A percentile compares a stretch with the other conserved stretches of the same genome.
phyloP scores from a whole-genome alignment of 2,888 invertebrate species.

The Dascillus cervinus region DNA sequence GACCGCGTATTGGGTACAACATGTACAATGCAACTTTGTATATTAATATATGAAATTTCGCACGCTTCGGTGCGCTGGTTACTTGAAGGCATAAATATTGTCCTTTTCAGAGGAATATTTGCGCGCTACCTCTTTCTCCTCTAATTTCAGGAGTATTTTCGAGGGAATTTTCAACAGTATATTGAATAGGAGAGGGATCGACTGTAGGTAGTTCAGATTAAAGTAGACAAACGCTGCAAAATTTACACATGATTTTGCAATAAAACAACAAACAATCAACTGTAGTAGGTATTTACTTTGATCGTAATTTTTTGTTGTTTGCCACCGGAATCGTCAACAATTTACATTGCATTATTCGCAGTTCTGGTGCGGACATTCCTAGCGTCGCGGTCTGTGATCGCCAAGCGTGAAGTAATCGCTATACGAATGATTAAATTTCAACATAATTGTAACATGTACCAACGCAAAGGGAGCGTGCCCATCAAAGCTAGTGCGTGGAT shows the following conservation, averaged over 20 bases:
- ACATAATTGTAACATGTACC: slow-evolving; percentile 42
- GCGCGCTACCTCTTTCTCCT: no score
- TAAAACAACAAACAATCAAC: slow-evolving; percentile 32
- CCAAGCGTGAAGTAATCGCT: slow-evolving; percentile 41
- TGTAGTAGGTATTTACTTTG: slow-evolving; percentile 17
- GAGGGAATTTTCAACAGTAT: no score
- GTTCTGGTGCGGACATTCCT: slow-evolving; percentile 43
- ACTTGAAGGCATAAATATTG: slow-evolving; percentile 35
- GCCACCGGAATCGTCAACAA: slow-evolving; percentile 42
- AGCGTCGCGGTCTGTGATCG: slow-evolving; percentile 43
- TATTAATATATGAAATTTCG: slow-evolving; percentile 38
- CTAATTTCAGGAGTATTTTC: no score
- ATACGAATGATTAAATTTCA: slow-evolving; percentile 45
- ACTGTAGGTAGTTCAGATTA: no score
- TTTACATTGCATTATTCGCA: slow-evolving; percentile 42
- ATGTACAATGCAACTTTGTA: slow-evolving; percentile 39
- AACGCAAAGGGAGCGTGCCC: slow-evolving; percentile 24
- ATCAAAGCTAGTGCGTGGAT: slow-evolving; percentile 22
- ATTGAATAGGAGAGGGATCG: no score
- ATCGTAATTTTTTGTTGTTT: slow-evolving; percentile 15
- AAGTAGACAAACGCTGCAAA: slow-evolving; percentile 26
- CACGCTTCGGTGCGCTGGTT: slow-evolving; percentile 38
- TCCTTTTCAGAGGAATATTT: no score
- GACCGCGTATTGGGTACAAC: slow-evolving; percentile 30
- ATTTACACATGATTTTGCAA: slow-evolving; percentile 24